Evolutionary conservation across 2,113 vertebrate species (phyloP).

Genomic region (Salvelinus fontinalis): DNA sequence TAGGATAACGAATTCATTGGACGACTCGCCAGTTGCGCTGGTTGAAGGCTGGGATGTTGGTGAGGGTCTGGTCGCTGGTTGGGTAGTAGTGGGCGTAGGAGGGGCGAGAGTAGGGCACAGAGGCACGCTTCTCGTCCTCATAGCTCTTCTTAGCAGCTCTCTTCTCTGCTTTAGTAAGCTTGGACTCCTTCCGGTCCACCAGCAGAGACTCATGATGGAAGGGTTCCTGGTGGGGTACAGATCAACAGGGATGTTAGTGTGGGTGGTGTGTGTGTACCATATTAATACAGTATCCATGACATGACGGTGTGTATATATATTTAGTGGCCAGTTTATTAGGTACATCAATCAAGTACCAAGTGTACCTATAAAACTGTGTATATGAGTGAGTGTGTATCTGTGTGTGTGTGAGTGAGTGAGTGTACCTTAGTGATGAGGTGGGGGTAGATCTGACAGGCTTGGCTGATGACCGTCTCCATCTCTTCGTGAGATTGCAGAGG

Average conservation of each 20-base stretch:
- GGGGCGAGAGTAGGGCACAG: conserved; percentile 92
- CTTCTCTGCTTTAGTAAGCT: conserved; percentile 97
- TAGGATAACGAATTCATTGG: conserved; percentile 77
- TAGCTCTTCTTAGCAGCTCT: conserved; percentile 98
- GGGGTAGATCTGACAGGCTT: conserved; percentile 87
- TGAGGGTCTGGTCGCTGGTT: conserved; percentile 86
- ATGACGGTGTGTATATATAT: neutral
- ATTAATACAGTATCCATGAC: neutral
- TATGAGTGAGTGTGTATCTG: conserved; percentile 45
- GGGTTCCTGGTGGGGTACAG: conserved; percentile 79
- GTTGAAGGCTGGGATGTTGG: conserved; percentile 91
- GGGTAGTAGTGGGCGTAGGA: conserved; percentile 98
- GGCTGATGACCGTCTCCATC: conserved; percentile 83
- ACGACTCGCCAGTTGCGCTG: conserved; percentile 88
- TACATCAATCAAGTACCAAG: too few species aligned
- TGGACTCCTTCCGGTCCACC: conserved; percentile 94
- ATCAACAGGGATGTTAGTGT: neutral
- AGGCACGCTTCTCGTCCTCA: conserved; percentile 97
- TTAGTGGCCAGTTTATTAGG: too few species aligned
- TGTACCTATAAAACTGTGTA: too few species aligned
- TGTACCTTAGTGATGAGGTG: conserved; percentile 95
- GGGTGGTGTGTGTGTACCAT: conserved; percentile 1
- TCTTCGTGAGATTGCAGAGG: conserved; percentile 59
- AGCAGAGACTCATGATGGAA: conserved; percentile 97
- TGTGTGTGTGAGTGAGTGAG: neutral